These are phyloP conservation scores for Podilymbus podiceps DNA, from an alignment of 2,113 vertebrate genomes.

Conservation along the genomic window DNA sequence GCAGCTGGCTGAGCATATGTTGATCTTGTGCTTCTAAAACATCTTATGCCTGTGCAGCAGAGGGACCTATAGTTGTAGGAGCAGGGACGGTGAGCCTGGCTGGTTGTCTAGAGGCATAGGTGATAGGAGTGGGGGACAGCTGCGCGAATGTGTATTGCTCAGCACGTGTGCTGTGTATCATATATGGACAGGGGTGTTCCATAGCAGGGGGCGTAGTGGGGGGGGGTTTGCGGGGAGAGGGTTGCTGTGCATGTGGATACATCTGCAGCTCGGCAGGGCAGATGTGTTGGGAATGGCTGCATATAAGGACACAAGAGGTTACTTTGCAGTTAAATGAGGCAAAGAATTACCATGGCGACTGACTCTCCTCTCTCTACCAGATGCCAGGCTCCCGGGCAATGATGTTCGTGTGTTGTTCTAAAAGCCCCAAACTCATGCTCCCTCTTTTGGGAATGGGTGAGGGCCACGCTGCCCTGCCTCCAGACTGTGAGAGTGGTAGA, in stretches of 20 bases:
- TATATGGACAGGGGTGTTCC: neutral
- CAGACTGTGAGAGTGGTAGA: neutral
- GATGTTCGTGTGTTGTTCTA: conserved; percentile 8
- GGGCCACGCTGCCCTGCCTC: neutral
- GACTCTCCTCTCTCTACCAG: conserved; percentile 46
- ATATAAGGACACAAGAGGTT: conserved; percentile 34
- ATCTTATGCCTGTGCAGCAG: neutral
- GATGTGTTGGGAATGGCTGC: neutral
- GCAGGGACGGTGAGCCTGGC: neutral
- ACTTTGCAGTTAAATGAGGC: conserved; percentile 65
- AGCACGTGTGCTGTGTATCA: neutral
- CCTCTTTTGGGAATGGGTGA: neutral
- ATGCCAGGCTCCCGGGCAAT: conserved; percentile 30
- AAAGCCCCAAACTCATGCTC: neutral
- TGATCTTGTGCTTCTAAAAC: neutral
- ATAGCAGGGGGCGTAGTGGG: neutral
- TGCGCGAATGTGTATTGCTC: neutral
- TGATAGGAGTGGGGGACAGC: neutral
- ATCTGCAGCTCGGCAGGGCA: neutral
- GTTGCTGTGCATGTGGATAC: neutral
- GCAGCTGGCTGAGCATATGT: neutral
- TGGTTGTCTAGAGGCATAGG: neutral
- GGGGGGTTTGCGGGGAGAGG: neutral
- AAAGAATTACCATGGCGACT: conserved; percentile 65
- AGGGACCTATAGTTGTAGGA: neutral